Conservation (phyloP, 2,888 invertebrate genomes). For the Cephus runcator region DNA sequence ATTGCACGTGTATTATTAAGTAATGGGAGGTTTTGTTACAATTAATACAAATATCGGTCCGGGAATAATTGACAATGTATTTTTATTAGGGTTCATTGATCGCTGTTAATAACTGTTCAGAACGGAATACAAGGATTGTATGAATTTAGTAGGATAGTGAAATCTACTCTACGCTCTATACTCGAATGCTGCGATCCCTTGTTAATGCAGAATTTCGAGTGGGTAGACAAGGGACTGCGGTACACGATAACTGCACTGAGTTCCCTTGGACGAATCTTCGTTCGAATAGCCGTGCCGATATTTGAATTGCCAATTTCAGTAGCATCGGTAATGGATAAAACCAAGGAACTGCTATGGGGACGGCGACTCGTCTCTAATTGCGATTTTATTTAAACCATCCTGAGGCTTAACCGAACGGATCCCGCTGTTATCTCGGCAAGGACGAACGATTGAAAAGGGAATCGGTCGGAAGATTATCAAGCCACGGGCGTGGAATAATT, state of each 20-base stretch:
- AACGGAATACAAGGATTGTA: neutral
- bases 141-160: neutral
- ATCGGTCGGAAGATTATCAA: neutral
- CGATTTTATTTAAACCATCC: neutral
- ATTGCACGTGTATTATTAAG: neutral
- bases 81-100: neutral
- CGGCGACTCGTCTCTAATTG: neutral
- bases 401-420: neutral
- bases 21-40: neutral
- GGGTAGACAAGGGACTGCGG: neutral
- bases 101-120: neutral
- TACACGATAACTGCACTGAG: neutral
- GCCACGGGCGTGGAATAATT: neutral
- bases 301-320: neutral
- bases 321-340: neutral
- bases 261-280: neutral
- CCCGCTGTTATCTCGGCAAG: neutral
- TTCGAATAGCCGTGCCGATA: neutral
- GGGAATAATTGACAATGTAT: neutral
- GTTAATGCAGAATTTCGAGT: neutral
- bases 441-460: neutral
- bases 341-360: neutral
- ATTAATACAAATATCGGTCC: neutral
- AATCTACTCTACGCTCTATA: neutral
- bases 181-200: neutral